Evolutionary conservation across 2,113 vertebrate species (phyloP).

Genomic region (Sinocyclocheilus anophthalmus): DNA sequence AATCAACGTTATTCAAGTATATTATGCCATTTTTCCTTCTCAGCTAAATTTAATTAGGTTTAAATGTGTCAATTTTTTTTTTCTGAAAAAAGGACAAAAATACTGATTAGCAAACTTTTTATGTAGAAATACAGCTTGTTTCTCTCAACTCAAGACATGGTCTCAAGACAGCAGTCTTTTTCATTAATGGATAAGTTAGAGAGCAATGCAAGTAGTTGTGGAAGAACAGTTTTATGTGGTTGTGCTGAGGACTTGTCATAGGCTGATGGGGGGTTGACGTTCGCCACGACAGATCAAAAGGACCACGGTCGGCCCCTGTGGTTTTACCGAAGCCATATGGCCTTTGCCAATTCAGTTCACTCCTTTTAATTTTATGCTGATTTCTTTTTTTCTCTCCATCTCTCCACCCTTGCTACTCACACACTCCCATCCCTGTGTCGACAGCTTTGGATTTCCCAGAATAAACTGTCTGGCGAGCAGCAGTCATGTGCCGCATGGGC

Average conservation of each 20-base stretch:
- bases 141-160: neutral
- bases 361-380: slow-evolving; percentile 51
- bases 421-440: slow-evolving; percentile 56
- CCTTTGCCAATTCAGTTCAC: slow-evolving; percentile 57
- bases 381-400: slow-evolving; percentile 46
- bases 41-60: neutral
- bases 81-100: neutral
- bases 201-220: neutral
- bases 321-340: slow-evolving; percentile 55
- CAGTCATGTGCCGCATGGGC: slow-evolving; percentile 59
- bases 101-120: neutral
- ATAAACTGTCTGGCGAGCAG: slow-evolving; percentile 66
- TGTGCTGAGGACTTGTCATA: neutral
- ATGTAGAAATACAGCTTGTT: neutral
- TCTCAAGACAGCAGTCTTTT: neutral
- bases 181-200: slow-evolving; percentile 20
- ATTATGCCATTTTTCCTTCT: neutral
- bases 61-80: neutral
- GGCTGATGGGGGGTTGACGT: neutral
- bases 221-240: slow-evolving; percentile 15
- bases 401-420: slow-evolving; percentile 58
- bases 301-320: slow-evolving; percentile 45
- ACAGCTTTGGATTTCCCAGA: slow-evolving; percentile 68
- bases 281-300: slow-evolving; percentile 27
- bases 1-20: neutral